These are phyloP conservation scores for Elephantulus edwardii DNA, from an alignment of 2,113 vertebrate genomes.

Conservation along the genomic window DNA sequence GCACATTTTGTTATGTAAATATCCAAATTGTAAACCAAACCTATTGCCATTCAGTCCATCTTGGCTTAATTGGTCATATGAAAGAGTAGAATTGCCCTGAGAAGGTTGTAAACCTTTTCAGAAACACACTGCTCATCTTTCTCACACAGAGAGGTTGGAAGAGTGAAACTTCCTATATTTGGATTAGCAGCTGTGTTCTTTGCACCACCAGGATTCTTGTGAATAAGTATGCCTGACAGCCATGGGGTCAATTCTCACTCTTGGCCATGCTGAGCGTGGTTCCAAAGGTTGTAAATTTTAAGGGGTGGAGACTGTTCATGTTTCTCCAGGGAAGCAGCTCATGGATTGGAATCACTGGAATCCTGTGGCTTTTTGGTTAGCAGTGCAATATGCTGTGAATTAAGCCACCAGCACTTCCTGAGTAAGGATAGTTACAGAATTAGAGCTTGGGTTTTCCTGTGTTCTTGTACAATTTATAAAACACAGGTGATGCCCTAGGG, in stretches of 20 bases:
- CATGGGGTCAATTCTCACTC: too few relatives aligned
- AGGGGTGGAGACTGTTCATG: too few relatives aligned
- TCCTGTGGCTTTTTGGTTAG: too few relatives aligned
- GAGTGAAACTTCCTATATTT: not conserved
- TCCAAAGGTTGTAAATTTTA: too few relatives aligned
- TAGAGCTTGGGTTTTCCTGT: not conserved
- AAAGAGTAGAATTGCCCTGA: not conserved
- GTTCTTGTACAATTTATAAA: slow-evolving; percentile 42
- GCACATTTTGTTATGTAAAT: not conserved
- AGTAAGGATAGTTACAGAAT: not conserved
- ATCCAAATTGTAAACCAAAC: not conserved
- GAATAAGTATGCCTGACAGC: not conserved
- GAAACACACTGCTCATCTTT: not conserved
- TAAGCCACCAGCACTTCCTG: not conserved
- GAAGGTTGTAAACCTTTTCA: not conserved
- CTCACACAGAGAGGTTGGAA: not conserved
- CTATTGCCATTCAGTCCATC: not conserved
- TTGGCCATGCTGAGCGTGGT: too few relatives aligned
- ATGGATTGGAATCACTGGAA: too few relatives aligned
- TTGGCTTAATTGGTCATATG: not conserved
- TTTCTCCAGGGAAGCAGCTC: too few relatives aligned
- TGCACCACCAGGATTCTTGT: too few relatives aligned
- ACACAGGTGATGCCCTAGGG: slow-evolving; percentile 30
- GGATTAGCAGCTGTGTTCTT: too few relatives aligned
- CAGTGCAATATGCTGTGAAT: too few relatives aligned